Conservation (phyloP, 1,140 invertebrate genomes). For the Ceratitis capitata region DNA sequence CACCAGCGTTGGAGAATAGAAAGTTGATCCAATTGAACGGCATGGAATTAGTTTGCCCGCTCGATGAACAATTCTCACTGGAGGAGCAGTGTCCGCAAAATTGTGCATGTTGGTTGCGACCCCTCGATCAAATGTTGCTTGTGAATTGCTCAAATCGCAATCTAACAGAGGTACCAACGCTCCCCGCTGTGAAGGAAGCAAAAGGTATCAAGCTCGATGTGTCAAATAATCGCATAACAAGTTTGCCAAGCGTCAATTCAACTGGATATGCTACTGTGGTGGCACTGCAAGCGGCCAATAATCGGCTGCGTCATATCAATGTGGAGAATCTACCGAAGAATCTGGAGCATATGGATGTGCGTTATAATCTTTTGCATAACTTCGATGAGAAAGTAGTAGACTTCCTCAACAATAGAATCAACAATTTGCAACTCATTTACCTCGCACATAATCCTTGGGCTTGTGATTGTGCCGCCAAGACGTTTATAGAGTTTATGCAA, state of each 20-base stretch:
- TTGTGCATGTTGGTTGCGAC: conserved; percentile 67
- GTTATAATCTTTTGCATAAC: conserved; percentile 68
- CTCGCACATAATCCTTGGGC: conserved; percentile 73
- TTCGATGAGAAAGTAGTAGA: conserved; percentile 62
- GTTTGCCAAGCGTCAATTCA: conserved; percentile 57
- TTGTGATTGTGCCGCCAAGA: conserved; percentile 71
- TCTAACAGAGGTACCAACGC: conserved; percentile 57
- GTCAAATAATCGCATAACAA: conserved; percentile 66
- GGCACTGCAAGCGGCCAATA: conserved; percentile 67
- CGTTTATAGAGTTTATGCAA: conserved; percentile 70
- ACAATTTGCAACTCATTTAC: conserved; percentile 57
- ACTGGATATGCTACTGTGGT: conserved; percentile 66
- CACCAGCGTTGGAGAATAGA: conserved; percentile 49
- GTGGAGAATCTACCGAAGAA: conserved; percentile 53
- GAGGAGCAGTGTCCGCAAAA: conserved; percentile 63
- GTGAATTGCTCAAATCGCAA: conserved; percentile 68
- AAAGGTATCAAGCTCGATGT: conserved; percentile 67
- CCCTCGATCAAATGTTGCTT: conserved; percentile 64
- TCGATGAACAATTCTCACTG: conserved; percentile 55
- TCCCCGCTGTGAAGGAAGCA: conserved; percentile 47
- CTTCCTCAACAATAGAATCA: conserved; percentile 57
- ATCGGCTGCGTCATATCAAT: conserved; percentile 67
- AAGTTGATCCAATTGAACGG: conserved; percentile 55
- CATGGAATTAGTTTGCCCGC: conserved; percentile 61
- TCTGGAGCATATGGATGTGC: conserved; percentile 66